Evolutionary conservation across 2,797 vertebrate species (phyloP), one percentile per base, ranked within the genome.

Genomic region (Acrocephalus scirpaceus): DNA sequence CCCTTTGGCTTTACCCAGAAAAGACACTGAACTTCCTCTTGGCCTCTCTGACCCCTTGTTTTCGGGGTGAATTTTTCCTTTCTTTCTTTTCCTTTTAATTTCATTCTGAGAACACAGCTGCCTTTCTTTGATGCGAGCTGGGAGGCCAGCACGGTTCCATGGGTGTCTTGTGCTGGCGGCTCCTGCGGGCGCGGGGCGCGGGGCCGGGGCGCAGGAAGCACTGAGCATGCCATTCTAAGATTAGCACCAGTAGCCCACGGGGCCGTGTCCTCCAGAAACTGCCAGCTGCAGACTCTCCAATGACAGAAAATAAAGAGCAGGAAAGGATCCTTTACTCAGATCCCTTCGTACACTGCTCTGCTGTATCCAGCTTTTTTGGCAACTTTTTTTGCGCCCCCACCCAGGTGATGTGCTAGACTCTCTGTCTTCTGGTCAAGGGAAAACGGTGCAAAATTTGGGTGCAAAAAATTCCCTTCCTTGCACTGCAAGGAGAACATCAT

Each of bases 151-250:
- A 34, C 6, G 48, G 64, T 20, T 84, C 90, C 77, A 38, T 4
- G 14, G 4, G 0, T 30, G 83, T 61, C 80, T 56, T 78, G 61
- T 85, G 70, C 88, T 16, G 77, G 84, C 34, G 25, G 79, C 72
- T 44, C 42, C 2, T 73, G 10, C 0, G 7, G 1, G 45, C 11
- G 3, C 21, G 36, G 47, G 76, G 78, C 80, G 93, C 16, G n/a
- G 91, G 66, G 93, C 90, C n/a, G 10, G 67, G 90, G 27, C 0
- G 5, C 88, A 93, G 95, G 96, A 96, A 95, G 92, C 93, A 32
- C 26, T 30, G 74, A 69, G 70, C 96, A 90, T 93, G 84, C 95
- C 95, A 80, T 97, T 97, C 97, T 98, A 97, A 98, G 97, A 97
- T 98, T 97, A 98, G 97, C 96, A 95, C 84, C 88, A 92, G 87